Percentiles rank a stretch among this genome's conserved stretches.
phyloP scores from a whole-genome alignment of 2,888 invertebrate species.

The Serripes groenlandicus region DNA sequence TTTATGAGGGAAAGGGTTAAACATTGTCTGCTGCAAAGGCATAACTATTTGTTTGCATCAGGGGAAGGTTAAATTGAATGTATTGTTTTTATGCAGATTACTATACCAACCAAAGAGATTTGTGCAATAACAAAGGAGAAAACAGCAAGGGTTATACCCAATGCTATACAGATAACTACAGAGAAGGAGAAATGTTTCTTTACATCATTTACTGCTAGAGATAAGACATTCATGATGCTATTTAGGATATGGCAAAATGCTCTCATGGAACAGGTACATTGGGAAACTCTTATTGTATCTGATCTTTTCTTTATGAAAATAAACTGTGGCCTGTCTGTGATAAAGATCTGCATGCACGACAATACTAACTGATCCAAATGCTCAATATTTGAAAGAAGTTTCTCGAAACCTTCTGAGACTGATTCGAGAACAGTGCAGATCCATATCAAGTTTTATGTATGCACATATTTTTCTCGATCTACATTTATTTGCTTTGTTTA shows the following conservation, averaged over 20 bases:
- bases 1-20: not conserved
- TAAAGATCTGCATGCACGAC: too few species aligned
- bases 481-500: too few species aligned
- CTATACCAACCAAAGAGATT: constrained; percentile 95
- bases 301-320: too few species aligned
- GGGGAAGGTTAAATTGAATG: not conserved
- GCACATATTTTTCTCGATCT: too few species aligned
- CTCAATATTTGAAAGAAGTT: too few species aligned
- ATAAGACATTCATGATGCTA: constrained; percentile 98
- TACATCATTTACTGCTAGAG: constrained; percentile 96
- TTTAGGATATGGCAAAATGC: constrained; percentile 99
- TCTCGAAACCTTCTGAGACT: too few species aligned
- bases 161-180: constrained; percentile 92
- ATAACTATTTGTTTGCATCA: too few species aligned
- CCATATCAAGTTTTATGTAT: too few species aligned
- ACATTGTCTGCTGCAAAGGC: not conserved
- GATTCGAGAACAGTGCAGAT: too few species aligned
- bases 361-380: too few species aligned
- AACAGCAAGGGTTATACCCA: constrained; percentile 93
- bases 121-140: constrained; percentile 94
- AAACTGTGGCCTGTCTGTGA: too few species aligned
- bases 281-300: too few species aligned
- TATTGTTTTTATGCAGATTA: constrained; percentile 87
- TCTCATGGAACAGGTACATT: constrained; percentile 92
- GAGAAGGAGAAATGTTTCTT: constrained; percentile 94